Percentiles rank a stretch among this genome's conserved stretches.
Conservation (phyloP, 2,888 invertebrate genomes). For the Diplazon laetatorius region DNA sequence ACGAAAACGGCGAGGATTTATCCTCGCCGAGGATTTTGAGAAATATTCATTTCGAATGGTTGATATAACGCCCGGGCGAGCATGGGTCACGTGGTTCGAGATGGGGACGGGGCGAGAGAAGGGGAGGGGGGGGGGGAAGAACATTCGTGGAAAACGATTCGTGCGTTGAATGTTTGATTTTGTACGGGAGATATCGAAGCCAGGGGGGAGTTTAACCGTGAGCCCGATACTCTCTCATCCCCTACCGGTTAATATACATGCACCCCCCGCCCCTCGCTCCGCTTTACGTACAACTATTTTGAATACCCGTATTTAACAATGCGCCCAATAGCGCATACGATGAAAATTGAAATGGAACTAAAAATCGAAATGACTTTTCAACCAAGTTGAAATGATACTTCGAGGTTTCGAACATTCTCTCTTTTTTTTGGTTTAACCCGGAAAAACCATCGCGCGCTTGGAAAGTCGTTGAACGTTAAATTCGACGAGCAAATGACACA, state of each 20-base stretch:
- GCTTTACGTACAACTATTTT: not conserved
- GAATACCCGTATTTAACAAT: not conserved
- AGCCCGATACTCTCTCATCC: slow-evolving; percentile 46
- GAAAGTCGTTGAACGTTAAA: slow-evolving; percentile 2
- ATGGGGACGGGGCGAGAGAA: no score
- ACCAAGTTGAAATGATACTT: slow-evolving; percentile 9
- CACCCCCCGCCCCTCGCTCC: not conserved
- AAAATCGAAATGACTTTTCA: slow-evolving; percentile 12
- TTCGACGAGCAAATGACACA: not conserved
- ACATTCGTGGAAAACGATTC: slow-evolving; percentile 72
- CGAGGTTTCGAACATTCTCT: not conserved
- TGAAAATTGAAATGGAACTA: slow-evolving; percentile 40
- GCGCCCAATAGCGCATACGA: not conserved
- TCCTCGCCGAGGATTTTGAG: slow-evolving; percentile 68
- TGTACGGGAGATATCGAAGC: slow-evolving; percentile 43
- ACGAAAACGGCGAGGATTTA: slow-evolving; percentile 55
- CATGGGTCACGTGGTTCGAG: no score
- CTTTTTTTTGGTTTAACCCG: not conserved
- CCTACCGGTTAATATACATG: slow-evolving; percentile 19
- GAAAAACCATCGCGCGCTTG: not conserved
- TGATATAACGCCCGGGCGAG: slow-evolving; percentile 70
- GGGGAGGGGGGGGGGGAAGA: slow-evolving; percentile 60
- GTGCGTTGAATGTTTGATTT: slow-evolving; percentile 71
- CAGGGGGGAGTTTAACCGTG: slow-evolving; percentile 26
- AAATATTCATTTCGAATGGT: slow-evolving; percentile 77